Evolutionary conservation across 2,888 invertebrate species (phyloP).

Genomic region (Diarsia rubi): DNA sequence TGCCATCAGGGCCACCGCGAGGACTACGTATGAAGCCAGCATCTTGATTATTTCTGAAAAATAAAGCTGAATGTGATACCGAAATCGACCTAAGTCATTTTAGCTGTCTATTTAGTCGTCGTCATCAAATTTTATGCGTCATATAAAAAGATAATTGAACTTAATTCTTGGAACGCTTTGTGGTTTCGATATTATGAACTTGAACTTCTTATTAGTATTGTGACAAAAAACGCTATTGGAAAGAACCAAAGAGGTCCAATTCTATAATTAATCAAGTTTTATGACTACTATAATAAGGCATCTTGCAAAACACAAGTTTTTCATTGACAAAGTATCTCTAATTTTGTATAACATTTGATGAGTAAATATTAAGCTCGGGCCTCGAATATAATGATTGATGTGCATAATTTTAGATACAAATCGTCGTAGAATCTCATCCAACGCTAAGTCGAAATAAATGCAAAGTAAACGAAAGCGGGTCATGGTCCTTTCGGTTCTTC

Average conservation of each 20-base stretch:
- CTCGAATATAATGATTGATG: conserved; percentile 47
- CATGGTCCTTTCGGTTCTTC: conserved; percentile 84
- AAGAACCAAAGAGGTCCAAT: conserved; percentile 1
- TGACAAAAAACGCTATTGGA: conserved; percentile 7
- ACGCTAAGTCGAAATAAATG: conserved; percentile 69
- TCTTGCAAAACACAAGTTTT: conserved; percentile 6
- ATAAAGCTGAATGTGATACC: conserved; percentile 14
- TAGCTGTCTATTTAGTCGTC: no score
- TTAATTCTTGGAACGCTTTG: conserved; percentile 21
- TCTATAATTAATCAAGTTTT: not conserved
- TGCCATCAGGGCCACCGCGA: conserved; percentile 76
- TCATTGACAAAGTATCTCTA: conserved; percentile 3
- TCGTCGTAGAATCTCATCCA: conserved; percentile 46
- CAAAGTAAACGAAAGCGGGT: conserved; percentile 78
- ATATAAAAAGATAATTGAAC: not conserved
- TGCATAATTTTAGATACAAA: conserved; percentile 41
- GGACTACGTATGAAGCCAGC: conserved; percentile 75
- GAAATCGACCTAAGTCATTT: no score
- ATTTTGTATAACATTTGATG: conserved; percentile 24
- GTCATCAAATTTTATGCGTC: no score
- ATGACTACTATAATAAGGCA: conserved; percentile 1
- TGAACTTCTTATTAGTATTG: not conserved
- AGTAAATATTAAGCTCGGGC: conserved; percentile 26
- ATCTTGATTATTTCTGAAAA: conserved; percentile 70
- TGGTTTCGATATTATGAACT: not conserved